These are phyloP conservation scores for Mobula birostris DNA, from an alignment of 2,113 vertebrate genomes.

Conservation along the genomic window DNA sequence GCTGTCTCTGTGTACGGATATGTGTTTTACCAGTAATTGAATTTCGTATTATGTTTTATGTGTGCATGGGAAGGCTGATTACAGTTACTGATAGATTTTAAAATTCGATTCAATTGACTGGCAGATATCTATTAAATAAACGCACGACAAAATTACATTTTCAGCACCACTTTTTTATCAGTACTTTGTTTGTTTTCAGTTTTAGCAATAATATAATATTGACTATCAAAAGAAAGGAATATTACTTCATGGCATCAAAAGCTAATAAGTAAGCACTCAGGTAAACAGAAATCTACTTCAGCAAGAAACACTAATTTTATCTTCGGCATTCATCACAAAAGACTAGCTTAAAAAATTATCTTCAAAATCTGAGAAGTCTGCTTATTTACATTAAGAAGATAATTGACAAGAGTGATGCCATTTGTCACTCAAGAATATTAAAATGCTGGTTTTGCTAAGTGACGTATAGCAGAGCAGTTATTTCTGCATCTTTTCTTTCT, in stretches of 20 bases:
- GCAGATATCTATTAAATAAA: no score
- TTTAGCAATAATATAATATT: neutral
- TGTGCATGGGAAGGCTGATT: no score
- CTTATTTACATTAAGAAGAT: neutral
- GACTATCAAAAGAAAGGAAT: neutral
- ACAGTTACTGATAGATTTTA: no score
- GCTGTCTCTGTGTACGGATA: no score
- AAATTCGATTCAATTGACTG: no score
- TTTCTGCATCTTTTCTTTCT: neutral
- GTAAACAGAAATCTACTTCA: neutral
- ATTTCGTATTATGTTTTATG: no score
- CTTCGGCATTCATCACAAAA: neutral
- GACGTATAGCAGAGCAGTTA: neutral
- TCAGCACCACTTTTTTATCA: neutral
- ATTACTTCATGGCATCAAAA: neutral
- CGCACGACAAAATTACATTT: no score
- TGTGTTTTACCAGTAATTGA: no score
- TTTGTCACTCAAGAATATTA: neutral
- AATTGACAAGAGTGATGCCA: neutral
- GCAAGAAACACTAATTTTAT: neutral
- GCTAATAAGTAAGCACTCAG: neutral
- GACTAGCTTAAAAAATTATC: neutral
- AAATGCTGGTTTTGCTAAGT: neutral
- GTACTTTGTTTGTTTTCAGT: neutral
- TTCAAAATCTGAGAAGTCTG: neutral